These are phyloP conservation scores for Tapirus indicus DNA, from an alignment of 2,797 vertebrate genomes.

Conservation along the genomic window DNA sequence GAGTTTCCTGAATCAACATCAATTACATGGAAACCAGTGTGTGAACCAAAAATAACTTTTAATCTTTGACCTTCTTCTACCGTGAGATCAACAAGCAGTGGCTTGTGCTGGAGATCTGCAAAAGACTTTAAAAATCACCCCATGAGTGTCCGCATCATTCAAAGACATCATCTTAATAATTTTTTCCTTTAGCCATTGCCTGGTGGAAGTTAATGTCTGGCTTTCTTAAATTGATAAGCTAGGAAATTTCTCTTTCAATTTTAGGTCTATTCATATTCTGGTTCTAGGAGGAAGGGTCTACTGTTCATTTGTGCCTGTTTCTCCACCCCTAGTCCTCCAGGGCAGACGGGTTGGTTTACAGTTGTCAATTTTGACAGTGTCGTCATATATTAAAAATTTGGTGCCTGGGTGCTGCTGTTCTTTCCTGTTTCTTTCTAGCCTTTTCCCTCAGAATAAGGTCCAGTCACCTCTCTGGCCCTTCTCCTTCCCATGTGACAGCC, in stretches of 20 bases:
- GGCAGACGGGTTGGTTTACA: not conserved
- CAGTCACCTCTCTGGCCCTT: not conserved
- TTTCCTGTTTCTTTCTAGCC: constrained; percentile 8
- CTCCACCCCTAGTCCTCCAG: not conserved
- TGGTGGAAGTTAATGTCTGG: not conserved
- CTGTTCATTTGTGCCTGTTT: not conserved
- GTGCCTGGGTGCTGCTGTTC: not conserved
- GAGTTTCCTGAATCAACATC: constrained; percentile 99
- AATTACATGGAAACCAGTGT: constrained; percentile 98
- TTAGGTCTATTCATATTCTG: not conserved
- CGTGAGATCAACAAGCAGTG: constrained; percentile 97
- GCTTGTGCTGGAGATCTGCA: constrained; percentile 98
- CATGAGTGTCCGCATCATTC: constrained; percentile 73
- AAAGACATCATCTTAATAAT: not conserved
- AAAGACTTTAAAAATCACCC: constrained; percentile 93
- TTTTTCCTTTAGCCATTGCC: not conserved
- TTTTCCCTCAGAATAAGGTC: not conserved
- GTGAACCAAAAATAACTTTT: constrained; percentile 99
- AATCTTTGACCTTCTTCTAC: constrained; percentile 99
- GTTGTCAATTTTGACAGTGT: not conserved
- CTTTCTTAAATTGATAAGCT: not conserved
- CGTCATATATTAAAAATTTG: not conserved
- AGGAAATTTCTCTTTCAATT: not conserved
- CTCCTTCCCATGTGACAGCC: not conserved
- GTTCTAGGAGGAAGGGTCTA: not conserved